These are phyloP conservation scores for Ylistrum balloti DNA, from an alignment of 1,140 invertebrate genomes.

Conservation along the genomic window DNA sequence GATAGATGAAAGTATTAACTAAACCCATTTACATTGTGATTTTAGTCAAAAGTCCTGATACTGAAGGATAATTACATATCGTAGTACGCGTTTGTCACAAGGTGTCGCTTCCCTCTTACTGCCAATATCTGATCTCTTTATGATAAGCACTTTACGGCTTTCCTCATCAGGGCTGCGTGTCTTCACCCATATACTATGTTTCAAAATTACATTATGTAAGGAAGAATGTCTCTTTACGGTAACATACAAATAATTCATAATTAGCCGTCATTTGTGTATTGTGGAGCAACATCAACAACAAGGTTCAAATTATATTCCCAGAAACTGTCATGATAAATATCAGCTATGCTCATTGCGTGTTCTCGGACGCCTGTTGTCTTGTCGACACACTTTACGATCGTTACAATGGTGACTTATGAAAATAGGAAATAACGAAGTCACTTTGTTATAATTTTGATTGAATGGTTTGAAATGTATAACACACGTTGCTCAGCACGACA, in stretches of 20 bases:
- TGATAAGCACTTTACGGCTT: background rate
- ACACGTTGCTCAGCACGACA: too few species aligned
- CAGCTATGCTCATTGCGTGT: background rate
- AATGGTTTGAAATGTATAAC: too few species aligned
- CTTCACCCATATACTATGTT: background rate
- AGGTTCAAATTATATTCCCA: background rate
- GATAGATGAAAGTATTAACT: too few species aligned
- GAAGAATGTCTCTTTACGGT: background rate
- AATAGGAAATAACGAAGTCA: too few species aligned
- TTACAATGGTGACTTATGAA: too few species aligned
- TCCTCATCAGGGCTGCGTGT: background rate
- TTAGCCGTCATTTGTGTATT: background rate
- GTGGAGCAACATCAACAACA: background rate
- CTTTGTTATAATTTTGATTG: too few species aligned
- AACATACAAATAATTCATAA: background rate
- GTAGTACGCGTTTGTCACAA: too few species aligned
- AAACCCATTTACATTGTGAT: too few species aligned
- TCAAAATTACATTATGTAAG: background rate
- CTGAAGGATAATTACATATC: too few species aligned
- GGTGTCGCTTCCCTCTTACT: too few species aligned
- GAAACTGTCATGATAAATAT: constrained; percentile 5
- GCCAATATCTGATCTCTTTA: too few species aligned
- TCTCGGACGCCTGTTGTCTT: background rate
- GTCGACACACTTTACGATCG: background rate
- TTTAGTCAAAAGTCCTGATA: too few species aligned